phyloP scores from a whole-genome alignment of 2,888 invertebrate genomes.

The Tortrix viridana region DNA sequence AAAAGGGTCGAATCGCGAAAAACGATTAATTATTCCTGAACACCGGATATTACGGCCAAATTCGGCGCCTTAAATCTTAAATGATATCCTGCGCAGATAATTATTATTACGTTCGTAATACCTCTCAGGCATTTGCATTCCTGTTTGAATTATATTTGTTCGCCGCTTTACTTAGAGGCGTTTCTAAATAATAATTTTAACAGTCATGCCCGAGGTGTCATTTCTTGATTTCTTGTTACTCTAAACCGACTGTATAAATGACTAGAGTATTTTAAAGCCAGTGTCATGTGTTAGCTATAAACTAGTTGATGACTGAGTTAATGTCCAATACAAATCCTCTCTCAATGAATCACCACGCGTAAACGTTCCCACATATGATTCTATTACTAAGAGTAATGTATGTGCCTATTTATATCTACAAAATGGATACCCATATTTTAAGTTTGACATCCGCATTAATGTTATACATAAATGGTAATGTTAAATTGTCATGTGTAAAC shows the following conservation, averaged over 20 bases:
- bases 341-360: constrained; percentile 24
- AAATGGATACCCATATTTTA: neutral
- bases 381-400: neutral
- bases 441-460: too few species aligned
- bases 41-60: constrained; percentile 18
- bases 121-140: constrained; percentile 1
- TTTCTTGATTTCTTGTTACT: too few species aligned
- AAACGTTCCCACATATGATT: constrained; percentile 6
- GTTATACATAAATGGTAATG: too few species aligned
- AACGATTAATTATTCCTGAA: constrained; percentile 29
- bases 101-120: constrained; percentile 15
- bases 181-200: too few species aligned
- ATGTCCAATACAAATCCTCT: constrained; percentile 25
- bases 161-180: too few species aligned
- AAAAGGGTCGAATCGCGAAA: constrained; percentile 23
- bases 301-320: constrained; percentile 14
- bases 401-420: neutral
- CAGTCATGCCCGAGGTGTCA: too few species aligned
- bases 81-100: constrained; percentile 11
- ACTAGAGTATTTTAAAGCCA: constrained; percentile 25
- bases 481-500: constrained; percentile 27
- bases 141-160: too few species aligned
- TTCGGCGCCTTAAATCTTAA: constrained; percentile 20
- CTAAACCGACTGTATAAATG: constrained; percentile 1
- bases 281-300: constrained; percentile 30